Evolutionary conservation across 2,797 vertebrate species (phyloP).

Genomic region (Sebastes steindachneri): DNA sequence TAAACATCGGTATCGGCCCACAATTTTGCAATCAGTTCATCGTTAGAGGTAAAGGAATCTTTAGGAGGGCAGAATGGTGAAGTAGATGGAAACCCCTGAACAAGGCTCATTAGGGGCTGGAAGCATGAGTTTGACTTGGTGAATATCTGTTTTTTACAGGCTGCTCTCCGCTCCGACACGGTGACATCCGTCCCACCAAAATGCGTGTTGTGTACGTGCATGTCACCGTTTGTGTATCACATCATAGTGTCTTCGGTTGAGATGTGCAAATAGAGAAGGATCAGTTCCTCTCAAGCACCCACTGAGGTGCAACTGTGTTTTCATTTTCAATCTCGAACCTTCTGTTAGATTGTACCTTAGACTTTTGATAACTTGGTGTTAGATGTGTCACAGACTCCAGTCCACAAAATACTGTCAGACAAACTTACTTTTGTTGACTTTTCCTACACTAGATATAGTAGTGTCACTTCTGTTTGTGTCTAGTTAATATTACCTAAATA

Average conservation of each 20-base stretch:
- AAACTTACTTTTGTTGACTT: background rate
- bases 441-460: background rate
- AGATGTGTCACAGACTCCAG: background rate
- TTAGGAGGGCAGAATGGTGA: background rate
- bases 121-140: background rate
- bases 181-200: conserved; percentile 40
- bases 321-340: conserved; percentile 25
- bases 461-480: background rate
- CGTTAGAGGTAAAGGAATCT: background rate
- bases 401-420: background rate
- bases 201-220: background rate
- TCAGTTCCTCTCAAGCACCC: conserved; percentile 24
- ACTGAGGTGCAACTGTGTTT: conserved; percentile 45
- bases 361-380: conserved; percentile 12
- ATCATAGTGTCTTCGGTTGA: conserved; percentile 21
- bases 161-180: conserved; percentile 47
- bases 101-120: conserved; percentile 8
- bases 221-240: background rate
- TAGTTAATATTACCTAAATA: background rate
- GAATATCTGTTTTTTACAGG: conserved; percentile 44
- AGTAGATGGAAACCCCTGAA: background rate
- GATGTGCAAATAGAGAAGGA: conserved; percentile 32
- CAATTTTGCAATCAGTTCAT: no score
- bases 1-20: no score
- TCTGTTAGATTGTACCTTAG: background rate